A percentile compares a stretch with the other conserved stretches of the same genome.
These are phyloP conservation scores for Microctenopoma lineatum DNA, from an alignment of 2,797 vertebrate genomes.

Conservation along the genomic window DNA sequence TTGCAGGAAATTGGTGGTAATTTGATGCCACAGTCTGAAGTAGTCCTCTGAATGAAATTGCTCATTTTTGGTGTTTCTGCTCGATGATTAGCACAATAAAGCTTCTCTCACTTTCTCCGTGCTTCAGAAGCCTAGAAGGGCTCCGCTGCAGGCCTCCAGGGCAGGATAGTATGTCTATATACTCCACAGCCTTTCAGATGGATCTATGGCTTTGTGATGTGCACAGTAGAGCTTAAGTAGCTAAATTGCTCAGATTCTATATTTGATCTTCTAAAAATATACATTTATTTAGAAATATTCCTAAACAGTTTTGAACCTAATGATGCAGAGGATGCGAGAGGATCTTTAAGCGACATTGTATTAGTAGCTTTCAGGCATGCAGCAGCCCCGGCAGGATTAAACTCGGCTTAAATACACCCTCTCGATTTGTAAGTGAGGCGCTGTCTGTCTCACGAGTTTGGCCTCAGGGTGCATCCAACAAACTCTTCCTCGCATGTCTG, in stretches of 20 bases:
- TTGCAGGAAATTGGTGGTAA: slow-evolving; percentile 59
- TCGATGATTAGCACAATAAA: slow-evolving; percentile 53
- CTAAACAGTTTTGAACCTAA: slow-evolving; percentile 18
- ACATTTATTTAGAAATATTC: slow-evolving; percentile 26
- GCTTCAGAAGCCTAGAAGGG: slow-evolving; percentile 25
- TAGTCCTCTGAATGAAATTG: slow-evolving; percentile 33
- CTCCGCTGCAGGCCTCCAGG: slow-evolving; percentile 26
- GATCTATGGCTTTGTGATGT: slow-evolving; percentile 7
- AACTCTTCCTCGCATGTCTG: slow-evolving; percentile 41
- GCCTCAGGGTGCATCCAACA: slow-evolving; percentile 42
- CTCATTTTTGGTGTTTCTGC: slow-evolving; percentile 48
- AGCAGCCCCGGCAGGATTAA: slow-evolving; percentile 17
- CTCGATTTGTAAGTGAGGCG: slow-evolving; percentile 42
- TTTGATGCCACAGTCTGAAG: slow-evolving; percentile 60
- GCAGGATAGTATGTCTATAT: slow-evolving; percentile 25
- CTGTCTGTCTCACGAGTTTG: slow-evolving; percentile 44
- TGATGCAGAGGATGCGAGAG: slow-evolving; percentile 5
- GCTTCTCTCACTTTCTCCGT: slow-evolving; percentile 24
- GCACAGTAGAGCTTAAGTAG: not conserved
- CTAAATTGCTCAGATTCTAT: slow-evolving; percentile 1
- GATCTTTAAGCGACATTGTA: slow-evolving; percentile 24
- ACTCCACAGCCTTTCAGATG: slow-evolving; percentile 2
- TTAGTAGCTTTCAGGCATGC: slow-evolving; percentile 24
- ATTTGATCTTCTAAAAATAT: not conserved
- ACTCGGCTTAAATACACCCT: slow-evolving; percentile 14